phyloP scores from a whole-genome alignment of 2,113 vertebrate species.

The Siniperca knerii region DNA sequence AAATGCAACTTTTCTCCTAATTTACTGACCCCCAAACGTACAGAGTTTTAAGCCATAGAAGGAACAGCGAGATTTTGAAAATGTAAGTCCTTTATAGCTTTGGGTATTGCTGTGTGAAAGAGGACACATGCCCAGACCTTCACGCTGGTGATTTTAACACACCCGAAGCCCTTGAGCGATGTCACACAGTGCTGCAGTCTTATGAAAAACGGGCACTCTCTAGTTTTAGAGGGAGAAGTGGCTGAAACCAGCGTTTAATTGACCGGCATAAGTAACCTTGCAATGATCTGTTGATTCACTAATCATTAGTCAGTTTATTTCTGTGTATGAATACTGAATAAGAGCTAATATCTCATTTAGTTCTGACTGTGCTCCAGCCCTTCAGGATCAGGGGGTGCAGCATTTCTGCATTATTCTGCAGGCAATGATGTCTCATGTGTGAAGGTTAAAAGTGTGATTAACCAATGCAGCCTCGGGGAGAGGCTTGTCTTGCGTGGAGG shows the following conservation, averaged over 20 bases:
- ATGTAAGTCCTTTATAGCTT: neutral
- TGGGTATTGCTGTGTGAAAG: conserved; percentile 8
- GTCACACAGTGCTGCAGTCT: conserved; percentile 51
- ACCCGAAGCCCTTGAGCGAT: conserved; percentile 48
- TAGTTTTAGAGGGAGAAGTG: conserved; percentile 15
- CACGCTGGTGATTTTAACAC: conserved; percentile 59
- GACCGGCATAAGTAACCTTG: neutral
- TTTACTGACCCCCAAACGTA: neutral
- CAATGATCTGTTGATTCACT: neutral
- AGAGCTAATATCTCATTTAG: conserved; percentile 23
- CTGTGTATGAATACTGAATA: neutral
- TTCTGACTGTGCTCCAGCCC: neutral
- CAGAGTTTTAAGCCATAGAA: neutral
- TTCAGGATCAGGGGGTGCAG: neutral
- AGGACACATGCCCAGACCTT: conserved; percentile 53
- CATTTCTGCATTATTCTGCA: conserved; percentile 39
- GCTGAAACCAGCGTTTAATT: neutral
- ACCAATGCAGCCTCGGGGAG: conserved; percentile 41
- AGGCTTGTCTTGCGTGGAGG: conserved; percentile 21
- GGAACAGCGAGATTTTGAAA: neutral
- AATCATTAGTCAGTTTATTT: conserved; percentile 19
- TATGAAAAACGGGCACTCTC: conserved; percentile 47
- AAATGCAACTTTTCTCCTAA: neutral
- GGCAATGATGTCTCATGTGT: conserved; percentile 38
- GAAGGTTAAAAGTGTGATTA: conserved; percentile 60